Evolutionary conservation across 2,888 invertebrate species (phyloP).

Genomic region (Phaedon cochleariae): DNA sequence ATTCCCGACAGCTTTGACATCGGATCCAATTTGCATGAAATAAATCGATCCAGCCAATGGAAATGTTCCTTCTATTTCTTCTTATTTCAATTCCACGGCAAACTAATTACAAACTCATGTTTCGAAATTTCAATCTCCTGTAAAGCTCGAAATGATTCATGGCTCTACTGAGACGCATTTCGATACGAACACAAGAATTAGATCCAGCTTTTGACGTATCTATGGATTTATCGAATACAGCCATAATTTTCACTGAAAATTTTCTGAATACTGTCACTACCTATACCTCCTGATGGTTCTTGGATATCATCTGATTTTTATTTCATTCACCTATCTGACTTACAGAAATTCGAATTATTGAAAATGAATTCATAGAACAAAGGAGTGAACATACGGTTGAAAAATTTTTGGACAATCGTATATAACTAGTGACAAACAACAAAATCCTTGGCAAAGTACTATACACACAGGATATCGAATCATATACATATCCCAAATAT

Average conservation of each 20-base stretch:
- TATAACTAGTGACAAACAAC: too few relatives aligned
- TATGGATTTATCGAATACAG: slow-evolving; percentile 35
- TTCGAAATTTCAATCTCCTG: neutral
- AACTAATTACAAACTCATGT: slow-evolving; percentile 1
- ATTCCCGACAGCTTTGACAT: neutral
- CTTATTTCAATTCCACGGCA: neutral
- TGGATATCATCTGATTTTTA: neutral
- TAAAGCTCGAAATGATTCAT: neutral
- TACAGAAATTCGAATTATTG: too few relatives aligned
- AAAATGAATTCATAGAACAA: too few relatives aligned
- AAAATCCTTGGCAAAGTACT: too few relatives aligned
- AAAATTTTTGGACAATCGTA: too few relatives aligned
- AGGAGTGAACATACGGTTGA: too few relatives aligned
- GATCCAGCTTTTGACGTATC: slow-evolving; percentile 36
- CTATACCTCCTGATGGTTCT: neutral
- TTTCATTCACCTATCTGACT: too few relatives aligned
- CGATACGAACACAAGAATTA: slow-evolving; percentile 28
- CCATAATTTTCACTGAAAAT: neutral
- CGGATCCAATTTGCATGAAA: neutral
- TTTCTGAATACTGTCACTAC: neutral
- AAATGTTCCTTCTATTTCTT: neutral
- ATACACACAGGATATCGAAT: too few relatives aligned
- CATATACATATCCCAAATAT: too few relatives aligned
- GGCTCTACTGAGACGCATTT: slow-evolving; percentile 3
- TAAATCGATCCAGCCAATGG: neutral